Percentiles rank a stretch among this genome's conserved stretches.
Conservation (phyloP, 1,140 invertebrate genomes). For the Drosophila equinoxialis region DNA sequence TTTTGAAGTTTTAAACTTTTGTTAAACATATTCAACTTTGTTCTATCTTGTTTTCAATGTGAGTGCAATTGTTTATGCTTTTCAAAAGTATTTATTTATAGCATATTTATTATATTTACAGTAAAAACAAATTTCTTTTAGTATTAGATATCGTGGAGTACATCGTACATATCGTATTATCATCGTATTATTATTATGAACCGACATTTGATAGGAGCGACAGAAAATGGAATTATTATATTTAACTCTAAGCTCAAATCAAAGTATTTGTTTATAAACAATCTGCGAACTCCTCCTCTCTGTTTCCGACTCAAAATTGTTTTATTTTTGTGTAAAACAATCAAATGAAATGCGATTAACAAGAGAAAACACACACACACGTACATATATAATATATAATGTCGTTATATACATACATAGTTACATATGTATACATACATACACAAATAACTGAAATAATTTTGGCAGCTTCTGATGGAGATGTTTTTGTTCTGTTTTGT, state of each 20-base stretch:
- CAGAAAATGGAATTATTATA: constrained; percentile 22
- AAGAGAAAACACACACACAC: background rate
- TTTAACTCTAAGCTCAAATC: constrained; percentile 19
- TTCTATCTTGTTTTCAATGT: constrained; percentile 53
- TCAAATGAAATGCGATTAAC: constrained; percentile 1
- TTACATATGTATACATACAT: constrained; percentile 24
- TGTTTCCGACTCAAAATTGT: background rate
- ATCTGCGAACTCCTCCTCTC: background rate
- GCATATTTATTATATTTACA: constrained; percentile 51
- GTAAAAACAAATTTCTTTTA: constrained; percentile 34
- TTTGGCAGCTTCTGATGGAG: constrained; percentile 3
- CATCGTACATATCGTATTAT: constrained; percentile 75
- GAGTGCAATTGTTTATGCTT: constrained; percentile 80
- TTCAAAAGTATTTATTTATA: constrained; percentile 77
- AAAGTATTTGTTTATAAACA: constrained; percentile 28
- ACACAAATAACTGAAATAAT: constrained; percentile 21
- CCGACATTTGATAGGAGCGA: constrained; percentile 28
- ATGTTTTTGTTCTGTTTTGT: constrained; percentile 18
- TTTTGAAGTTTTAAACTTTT: constrained; percentile 62
- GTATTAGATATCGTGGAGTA: constrained; percentile 42
- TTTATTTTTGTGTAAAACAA: constrained; percentile 4
- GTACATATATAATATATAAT: constrained; percentile 3
- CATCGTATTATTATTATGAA: constrained; percentile 44
- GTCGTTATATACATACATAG: constrained; percentile 12
- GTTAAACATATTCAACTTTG: constrained; percentile 47